Conservation (phyloP, 2,888 invertebrate species). For the Euproctis similis region DNA sequence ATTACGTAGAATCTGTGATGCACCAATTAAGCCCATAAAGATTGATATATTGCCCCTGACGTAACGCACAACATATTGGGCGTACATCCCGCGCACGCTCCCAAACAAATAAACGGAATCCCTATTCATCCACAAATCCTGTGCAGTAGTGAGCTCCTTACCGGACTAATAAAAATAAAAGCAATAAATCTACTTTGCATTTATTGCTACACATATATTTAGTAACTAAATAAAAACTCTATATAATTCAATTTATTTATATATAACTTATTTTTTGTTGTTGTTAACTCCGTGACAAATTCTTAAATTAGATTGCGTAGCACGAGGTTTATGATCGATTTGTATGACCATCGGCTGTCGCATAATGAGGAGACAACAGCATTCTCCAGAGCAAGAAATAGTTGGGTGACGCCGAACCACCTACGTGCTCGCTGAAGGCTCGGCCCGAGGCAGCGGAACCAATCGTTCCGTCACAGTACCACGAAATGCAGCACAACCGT, state of each 20-base stretch:
- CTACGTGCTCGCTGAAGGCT: conserved; percentile 52
- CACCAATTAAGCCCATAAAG: conserved; percentile 49
- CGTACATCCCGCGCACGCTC: conserved; percentile 59
- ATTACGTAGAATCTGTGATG: conserved; percentile 41
- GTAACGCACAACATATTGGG: conserved; percentile 46
- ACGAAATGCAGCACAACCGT: conserved; percentile 57
- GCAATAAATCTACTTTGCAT: conserved; percentile 64
- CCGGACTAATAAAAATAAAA: conserved; percentile 65
- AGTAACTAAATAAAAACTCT: no score
- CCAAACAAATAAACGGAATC: conserved; percentile 58
- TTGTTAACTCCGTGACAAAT: conserved; percentile 56
- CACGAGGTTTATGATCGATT: conserved; percentile 55
- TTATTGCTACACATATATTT: conserved; percentile 48
- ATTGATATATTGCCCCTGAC: conserved; percentile 57
- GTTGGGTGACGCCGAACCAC: conserved; percentile 59
- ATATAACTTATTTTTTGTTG: no score
- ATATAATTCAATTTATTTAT: no score
- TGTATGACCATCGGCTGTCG: conserved; percentile 53
- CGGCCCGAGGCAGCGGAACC: conserved; percentile 53
- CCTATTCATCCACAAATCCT: conserved; percentile 56
- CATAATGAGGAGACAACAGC: conserved; percentile 64
- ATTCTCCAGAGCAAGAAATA: conserved; percentile 55
- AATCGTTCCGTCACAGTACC: conserved; percentile 64
- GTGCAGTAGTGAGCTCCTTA: conserved; percentile 50
- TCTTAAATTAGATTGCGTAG: conserved; percentile 60